Base-by-base conservation (phyloP, 2,888 invertebrate genomes). In the Diaprepes abbreviatus region DNA sequence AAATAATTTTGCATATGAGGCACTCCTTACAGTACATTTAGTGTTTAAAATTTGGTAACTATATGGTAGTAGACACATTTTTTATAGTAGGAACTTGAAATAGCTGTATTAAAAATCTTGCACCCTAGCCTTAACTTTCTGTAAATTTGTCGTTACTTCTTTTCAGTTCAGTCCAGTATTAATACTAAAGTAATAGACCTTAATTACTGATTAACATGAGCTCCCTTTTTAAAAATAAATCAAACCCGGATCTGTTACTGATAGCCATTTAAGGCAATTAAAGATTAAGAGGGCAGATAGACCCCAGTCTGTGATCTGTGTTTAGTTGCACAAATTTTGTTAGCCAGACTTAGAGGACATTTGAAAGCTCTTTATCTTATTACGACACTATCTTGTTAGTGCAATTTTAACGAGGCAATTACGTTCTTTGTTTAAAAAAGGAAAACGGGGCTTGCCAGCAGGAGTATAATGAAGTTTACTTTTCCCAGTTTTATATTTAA, bases 351-450 rank as follows among this genome's bases (percentile, higher is more conserved):
- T 55, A 38, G 48, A 38, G 59, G 10, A 48, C 57, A 16, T 19
- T 43, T 12, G 54, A 33, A 40, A 55, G 58, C 50, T 24, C 52
- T 66, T 66, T 66, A 66, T 66, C 66, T 59, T 52, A 66, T 66
- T 59, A 66, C 35, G 24, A 66, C 59, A 59, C 66, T 60, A 52
- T 48, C 33, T 54, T 66, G 59, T 66, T 59, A 59, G 60, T 38
- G 52, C 40, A 38, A 66, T 59, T 66, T 66, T 66, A 65, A 65
- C 57, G 65, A 65, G 40, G 57, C 65, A 65, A 65, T 65, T 50
- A 28, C 28, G 10, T n/a, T 50, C 16, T 28, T 50, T 28, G 28
- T 50, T 50, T 50, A 9, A 50, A 2, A 50, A 28, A 14, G 14
- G 28, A 28, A 28, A 50, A 9, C 48, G 17, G 24, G 14, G 48